phyloP scores from a whole-genome alignment of 2,888 invertebrate species.

The Falcaria lacertinaria region DNA sequence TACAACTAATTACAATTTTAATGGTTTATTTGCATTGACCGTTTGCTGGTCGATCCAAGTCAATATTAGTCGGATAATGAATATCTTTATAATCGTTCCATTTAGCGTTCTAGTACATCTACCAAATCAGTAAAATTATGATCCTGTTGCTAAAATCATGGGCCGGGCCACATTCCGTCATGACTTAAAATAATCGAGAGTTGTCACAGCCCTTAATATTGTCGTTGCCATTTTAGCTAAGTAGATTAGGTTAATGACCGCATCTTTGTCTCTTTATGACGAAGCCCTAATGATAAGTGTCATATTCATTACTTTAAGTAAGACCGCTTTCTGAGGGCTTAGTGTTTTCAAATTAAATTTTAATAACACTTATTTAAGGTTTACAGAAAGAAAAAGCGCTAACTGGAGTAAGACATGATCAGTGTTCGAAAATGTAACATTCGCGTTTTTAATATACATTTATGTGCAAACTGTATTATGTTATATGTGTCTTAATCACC shows the following conservation, averaged over 20 bases:
- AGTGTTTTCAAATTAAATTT: too few relatives aligned
- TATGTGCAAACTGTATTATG: too few relatives aligned
- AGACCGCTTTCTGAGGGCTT: neutral
- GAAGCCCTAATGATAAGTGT: neutral
- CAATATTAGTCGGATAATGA: too few relatives aligned
- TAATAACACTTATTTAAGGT: too few relatives aligned
- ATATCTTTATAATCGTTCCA: too few relatives aligned
- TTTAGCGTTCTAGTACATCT: too few relatives aligned
- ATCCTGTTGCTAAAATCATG: too few relatives aligned
- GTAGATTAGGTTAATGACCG: conserved; percentile 36
- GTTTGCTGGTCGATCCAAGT: neutral
- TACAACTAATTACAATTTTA: conserved; percentile 3
- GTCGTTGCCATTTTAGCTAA: conserved; percentile 56
- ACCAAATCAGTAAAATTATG: too few relatives aligned
- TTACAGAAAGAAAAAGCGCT: too few relatives aligned
- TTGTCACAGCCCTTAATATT: conserved; percentile 2
- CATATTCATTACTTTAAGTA: neutral
- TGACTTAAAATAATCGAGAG: neutral
- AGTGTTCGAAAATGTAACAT: conserved; percentile 56
- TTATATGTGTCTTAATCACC: too few relatives aligned
- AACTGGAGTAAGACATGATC: conserved; percentile 22
- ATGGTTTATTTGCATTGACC: neutral
- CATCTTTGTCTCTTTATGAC: neutral
- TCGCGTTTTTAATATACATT: neutral
- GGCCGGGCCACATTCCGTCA: too few relatives aligned